Evolutionary conservation across 2,888 invertebrate species (phyloP).

Genomic region (Drosophila niveifrons): DNA sequence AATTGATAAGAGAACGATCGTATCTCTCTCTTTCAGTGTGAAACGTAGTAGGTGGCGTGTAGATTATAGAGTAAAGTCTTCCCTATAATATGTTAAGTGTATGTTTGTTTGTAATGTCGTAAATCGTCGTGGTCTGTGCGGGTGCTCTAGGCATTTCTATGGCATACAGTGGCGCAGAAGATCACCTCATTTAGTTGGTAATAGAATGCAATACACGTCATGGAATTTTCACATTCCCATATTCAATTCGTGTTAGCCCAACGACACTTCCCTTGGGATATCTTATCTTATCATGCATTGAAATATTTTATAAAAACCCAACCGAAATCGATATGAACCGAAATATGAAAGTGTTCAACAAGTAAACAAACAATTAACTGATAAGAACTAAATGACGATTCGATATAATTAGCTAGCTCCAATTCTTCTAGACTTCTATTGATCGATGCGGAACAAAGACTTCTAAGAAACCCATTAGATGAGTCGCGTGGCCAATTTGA

Average conservation of each 20-base stretch:
- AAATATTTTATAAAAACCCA: slow-evolving; percentile 19
- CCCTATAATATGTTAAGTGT: slow-evolving; percentile 34
- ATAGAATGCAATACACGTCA: slow-evolving; percentile 41
- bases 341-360: slow-evolving; percentile 21
- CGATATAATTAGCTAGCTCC: slow-evolving; percentile 34
- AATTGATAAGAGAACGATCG: slow-evolving; percentile 58
- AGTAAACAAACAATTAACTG: slow-evolving; percentile 78
- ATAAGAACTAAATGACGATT: slow-evolving; percentile 50
- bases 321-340: slow-evolving; percentile 15
- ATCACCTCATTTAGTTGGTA: not conserved
- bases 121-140: slow-evolving; percentile 26
- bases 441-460: slow-evolving; percentile 40
- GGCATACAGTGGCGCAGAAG: slow-evolving; percentile 23
- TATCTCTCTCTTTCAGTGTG: not conserved
- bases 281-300: slow-evolving; percentile 14
- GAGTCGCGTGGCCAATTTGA: slow-evolving; percentile 27
- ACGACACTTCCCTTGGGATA: slow-evolving; percentile 1
- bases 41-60: slow-evolving; percentile 33
- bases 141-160: slow-evolving; percentile 30
- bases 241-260: slow-evolving; percentile 35
- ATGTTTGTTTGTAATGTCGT: slow-evolving; percentile 18
- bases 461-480: slow-evolving; percentile 13
- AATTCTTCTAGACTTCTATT: slow-evolving; percentile 18
- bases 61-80: slow-evolving; percentile 46
- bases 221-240: slow-evolving; percentile 11